Evolutionary conservation across 2,113 vertebrate species (phyloP).

Genomic region (Pseudopipra pipra): DNA sequence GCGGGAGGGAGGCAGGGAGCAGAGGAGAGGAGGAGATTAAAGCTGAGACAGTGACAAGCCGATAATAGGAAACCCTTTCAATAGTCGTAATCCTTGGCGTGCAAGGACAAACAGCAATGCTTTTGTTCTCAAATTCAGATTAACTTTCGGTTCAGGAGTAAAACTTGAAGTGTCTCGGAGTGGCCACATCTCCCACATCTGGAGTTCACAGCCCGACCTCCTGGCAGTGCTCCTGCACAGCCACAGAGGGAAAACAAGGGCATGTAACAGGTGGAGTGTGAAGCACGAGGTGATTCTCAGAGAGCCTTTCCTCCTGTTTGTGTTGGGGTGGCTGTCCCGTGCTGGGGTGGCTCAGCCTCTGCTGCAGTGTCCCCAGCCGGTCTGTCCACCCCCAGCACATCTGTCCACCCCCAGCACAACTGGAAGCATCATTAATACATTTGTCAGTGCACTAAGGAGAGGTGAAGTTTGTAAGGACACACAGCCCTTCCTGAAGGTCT

Average conservation of each 20-base stretch:
- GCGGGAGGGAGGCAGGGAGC: conserved; percentile 81
- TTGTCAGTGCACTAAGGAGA: not conserved
- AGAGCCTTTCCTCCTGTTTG: accelerated
- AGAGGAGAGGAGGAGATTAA: conserved; percentile 89
- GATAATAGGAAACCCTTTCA: conserved; percentile 85
- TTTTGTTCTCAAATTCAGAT: conserved; percentile 88
- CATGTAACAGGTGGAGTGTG: not conserved
- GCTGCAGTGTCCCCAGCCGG: not conserved
- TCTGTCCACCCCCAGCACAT: not conserved
- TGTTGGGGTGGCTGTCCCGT: not conserved
- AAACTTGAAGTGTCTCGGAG: not conserved
- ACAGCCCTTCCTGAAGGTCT: not conserved
- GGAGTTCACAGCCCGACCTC: not conserved
- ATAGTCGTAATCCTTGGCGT: conserved; percentile 85
- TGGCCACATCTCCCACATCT: accelerated
- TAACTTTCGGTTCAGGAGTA: conserved; percentile 58
- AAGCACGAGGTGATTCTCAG: not conserved
- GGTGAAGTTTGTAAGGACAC: not conserved
- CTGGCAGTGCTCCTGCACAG: not conserved
- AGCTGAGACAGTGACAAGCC: conserved; percentile 87
- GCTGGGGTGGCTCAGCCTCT: not conserved
- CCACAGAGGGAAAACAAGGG: not conserved
- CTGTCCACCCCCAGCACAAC: not conserved
- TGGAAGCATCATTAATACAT: not conserved
- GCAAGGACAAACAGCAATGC: conserved; percentile 85